These are phyloP conservation scores for Aythya fuligula DNA, from an alignment of 2,797 vertebrate genomes.

Conservation along the genomic window DNA sequence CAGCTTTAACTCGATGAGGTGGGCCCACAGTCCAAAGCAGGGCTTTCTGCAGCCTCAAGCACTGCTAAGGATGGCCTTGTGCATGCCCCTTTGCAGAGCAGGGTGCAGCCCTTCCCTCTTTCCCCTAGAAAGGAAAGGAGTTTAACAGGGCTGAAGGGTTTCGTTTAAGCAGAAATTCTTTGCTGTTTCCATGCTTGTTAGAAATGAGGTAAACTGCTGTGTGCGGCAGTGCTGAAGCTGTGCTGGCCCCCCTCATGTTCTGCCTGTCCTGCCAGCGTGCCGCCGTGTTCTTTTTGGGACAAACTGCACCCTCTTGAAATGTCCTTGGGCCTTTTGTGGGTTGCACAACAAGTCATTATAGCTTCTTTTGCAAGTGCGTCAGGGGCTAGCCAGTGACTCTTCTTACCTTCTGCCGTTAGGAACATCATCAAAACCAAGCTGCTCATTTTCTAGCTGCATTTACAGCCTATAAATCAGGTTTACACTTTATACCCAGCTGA, in stretches of 20 bases:
- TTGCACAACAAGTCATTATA: background rate
- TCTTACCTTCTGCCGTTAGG: background rate
- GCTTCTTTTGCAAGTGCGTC: background rate
- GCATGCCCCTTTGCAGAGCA: background rate
- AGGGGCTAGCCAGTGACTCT: background rate
- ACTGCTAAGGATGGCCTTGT: background rate
- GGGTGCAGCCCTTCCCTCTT: background rate
- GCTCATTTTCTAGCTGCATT: background rate
- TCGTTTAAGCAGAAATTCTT: background rate
- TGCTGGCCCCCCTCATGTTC: too few species aligned
- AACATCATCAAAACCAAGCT: background rate
- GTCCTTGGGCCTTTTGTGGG: background rate
- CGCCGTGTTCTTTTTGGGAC: background rate
- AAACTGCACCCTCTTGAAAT: background rate
- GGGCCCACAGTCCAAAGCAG: background rate
- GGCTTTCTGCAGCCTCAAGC: too few species aligned
- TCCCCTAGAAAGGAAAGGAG: background rate
- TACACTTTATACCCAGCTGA: background rate
- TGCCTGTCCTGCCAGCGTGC: accelerated
- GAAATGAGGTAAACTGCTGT: accelerated
- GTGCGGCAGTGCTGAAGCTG: background rate
- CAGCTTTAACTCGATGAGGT: background rate
- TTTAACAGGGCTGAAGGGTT: background rate
- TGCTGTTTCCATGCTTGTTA: background rate
- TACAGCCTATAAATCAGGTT: background rate